Percentiles rank a stretch among this genome's conserved stretches.
These are phyloP conservation scores for Aphelocoma californica DNA, from an alignment of 2,797 vertebrate species.

Conservation along the genomic window DNA sequence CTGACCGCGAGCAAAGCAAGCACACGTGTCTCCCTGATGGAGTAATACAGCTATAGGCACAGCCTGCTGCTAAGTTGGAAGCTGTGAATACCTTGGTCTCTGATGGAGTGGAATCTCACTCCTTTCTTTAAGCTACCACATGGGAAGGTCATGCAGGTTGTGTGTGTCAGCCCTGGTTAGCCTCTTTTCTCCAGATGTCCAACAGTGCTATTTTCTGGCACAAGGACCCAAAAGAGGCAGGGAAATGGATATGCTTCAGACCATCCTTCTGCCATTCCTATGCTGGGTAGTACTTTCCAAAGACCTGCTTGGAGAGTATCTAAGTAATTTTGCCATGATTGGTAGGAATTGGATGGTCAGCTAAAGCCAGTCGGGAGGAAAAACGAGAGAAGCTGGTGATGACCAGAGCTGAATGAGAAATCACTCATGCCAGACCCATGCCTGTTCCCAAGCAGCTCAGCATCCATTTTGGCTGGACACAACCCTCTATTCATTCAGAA, in stretches of 20 bases:
- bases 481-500: background rate
- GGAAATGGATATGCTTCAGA: background rate
- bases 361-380: background rate
- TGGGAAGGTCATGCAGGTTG: background rate
- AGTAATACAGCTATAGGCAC: background rate
- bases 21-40: rapidly evolving
- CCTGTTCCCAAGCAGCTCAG: background rate
- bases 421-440: background rate
- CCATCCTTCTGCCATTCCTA: background rate
- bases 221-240: background rate
- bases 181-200: background rate
- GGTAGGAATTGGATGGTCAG: background rate
- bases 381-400: background rate
- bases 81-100: background rate
- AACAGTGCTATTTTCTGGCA: background rate
- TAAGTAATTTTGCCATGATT: background rate
- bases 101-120: background rate
- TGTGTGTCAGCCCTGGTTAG: background rate
- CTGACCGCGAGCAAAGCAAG: background rate
- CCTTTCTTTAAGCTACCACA: background rate
- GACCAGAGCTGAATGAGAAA: background rate
- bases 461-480: background rate
- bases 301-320: background rate
- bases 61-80: background rate
- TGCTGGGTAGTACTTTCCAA: background rate